These are phyloP conservation scores for Dione juno DNA, from an alignment of 2,888 invertebrate genomes.

Conservation along the genomic window DNA sequence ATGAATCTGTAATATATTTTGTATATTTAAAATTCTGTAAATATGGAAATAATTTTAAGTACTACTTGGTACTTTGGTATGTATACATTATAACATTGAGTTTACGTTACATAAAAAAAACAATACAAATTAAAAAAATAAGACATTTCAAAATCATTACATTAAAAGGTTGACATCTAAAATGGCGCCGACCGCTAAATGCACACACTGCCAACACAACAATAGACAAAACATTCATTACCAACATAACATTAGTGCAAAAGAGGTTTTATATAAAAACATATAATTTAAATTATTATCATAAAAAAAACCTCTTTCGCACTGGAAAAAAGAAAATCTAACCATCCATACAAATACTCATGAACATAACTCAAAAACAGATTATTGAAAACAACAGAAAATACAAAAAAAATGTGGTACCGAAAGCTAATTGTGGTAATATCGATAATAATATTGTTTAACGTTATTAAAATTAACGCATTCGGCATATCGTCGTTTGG, in stretches of 20 bases:
- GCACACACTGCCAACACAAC: slow-evolving; percentile 38
- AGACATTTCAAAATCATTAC: slow-evolving; percentile 2
- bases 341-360: slow-evolving; percentile 18
- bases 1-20: slow-evolving; percentile 11
- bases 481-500: slow-evolving; percentile 77
- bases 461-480: slow-evolving; percentile 52
- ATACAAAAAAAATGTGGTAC: slow-evolving; percentile 37
- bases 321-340: slow-evolving; percentile 10
- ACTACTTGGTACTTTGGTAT: not conserved
- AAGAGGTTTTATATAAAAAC: not conserved
- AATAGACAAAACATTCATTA: slow-evolving; percentile 1
- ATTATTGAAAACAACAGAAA: slow-evolving; percentile 7
- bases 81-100: not conserved
- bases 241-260: not conserved
- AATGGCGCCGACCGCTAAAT: slow-evolving; percentile 48
- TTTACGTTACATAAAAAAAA: not conserved
- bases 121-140: not conserved
- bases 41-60: not conserved
- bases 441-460: slow-evolving; percentile 54
- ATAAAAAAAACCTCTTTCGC: slow-evolving; percentile 16
- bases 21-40: slow-evolving; percentile 5
- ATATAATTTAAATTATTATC: not conserved
- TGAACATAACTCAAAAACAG: slow-evolving; percentile 10
- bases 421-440: slow-evolving; percentile 41
- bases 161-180: slow-evolving; percentile 30